phyloP scores from a whole-genome alignment of 2,113 vertebrate genomes.

The Sterrhoptilus dennistouni region DNA sequence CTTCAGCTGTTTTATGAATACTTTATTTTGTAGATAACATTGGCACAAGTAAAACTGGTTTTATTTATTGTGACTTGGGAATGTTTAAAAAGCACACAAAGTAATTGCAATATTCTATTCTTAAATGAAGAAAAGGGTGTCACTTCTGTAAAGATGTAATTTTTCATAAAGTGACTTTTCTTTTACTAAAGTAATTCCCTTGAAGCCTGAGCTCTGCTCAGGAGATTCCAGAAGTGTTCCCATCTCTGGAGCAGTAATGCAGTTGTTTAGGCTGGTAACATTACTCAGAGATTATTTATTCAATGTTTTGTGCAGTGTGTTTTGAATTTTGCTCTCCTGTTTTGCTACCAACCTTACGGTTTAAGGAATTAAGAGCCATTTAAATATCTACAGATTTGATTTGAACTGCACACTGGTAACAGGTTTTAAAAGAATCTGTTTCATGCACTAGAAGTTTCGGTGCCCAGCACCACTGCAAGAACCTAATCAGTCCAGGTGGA shows the following conservation, averaged over 20 bases:
- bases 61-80: slow-evolving; percentile 55
- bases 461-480: slow-evolving; percentile 36
- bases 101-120: slow-evolving; percentile 34
- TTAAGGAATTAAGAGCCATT: slow-evolving; percentile 71
- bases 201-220: neutral
- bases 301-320: slow-evolving; percentile 60
- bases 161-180: slow-evolving; percentile 56
- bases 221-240: neutral
- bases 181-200: slow-evolving; percentile 29
- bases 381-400: slow-evolving; percentile 28
- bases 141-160: slow-evolving; percentile 61
- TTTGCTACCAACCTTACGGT: slow-evolving; percentile 52
- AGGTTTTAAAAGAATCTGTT: slow-evolving; percentile 49
- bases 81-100: slow-evolving; percentile 54
- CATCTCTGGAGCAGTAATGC: neutral
- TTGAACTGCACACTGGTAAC: slow-evolving; percentile 57
- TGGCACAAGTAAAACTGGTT: slow-evolving; percentile 20
- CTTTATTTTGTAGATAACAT: neutral
- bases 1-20: slow-evolving; percentile 7
- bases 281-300: slow-evolving; percentile 60
- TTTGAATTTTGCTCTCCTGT: slow-evolving; percentile 59
- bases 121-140: slow-evolving; percentile 14
- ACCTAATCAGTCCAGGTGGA: slow-evolving; percentile 14
- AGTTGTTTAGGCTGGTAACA: slow-evolving; percentile 37
- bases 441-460: slow-evolving; percentile 54